Base-by-base conservation (phyloP, 1,140 invertebrate species). In the Bombus soroeensis region DNA sequence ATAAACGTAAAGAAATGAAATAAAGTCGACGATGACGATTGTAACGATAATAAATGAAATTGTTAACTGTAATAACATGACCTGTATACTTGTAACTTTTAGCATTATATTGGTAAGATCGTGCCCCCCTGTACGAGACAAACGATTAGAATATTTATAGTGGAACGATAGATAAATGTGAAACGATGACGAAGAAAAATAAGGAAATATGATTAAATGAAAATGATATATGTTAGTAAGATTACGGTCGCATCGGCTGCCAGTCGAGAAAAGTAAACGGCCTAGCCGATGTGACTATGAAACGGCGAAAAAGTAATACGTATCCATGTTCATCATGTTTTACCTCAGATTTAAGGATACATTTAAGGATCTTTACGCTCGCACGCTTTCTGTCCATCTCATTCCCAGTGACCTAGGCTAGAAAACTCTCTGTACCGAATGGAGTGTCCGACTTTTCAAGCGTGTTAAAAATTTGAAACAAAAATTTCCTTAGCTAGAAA, bases 71-170 rank as follows among this genome's bases (percentile, higher is more conserved):
- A 94, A 94, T 94, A 92, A 93, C 89, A 93, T 92, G 92, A 93
- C 92, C 91, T 93, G 88, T 94, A 93, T 94, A 94, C 92, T 94
- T 94, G 93, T 95, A 95, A 95, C 94, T 93, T 94, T 94, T 95
- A 95, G 94, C 93, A 94, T 95, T 94, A 94, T 94, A 95, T 95
- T 94, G 92, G 94, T 95, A 95, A 95, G 94, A 92, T 94, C 91
- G 92, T 92, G 92, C 87, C 92, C 94, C 88, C 59, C 94, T 92
- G 86, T 90, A 91, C 92, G 92, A 87, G 90, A 79, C 85, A 90
- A 93, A 87, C 88, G 90, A 91, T 90, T 91, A 93, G 91, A 90
- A 91, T 93, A 84, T 73, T 80, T 80, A 91, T 89, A 90, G 83
- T 88, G 70, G 88, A 82, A 89, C 87, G 89, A 90, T 90, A 90